Base-by-base conservation (phyloP, 2,888 invertebrate species). In the Volucella zonaria region DNA sequence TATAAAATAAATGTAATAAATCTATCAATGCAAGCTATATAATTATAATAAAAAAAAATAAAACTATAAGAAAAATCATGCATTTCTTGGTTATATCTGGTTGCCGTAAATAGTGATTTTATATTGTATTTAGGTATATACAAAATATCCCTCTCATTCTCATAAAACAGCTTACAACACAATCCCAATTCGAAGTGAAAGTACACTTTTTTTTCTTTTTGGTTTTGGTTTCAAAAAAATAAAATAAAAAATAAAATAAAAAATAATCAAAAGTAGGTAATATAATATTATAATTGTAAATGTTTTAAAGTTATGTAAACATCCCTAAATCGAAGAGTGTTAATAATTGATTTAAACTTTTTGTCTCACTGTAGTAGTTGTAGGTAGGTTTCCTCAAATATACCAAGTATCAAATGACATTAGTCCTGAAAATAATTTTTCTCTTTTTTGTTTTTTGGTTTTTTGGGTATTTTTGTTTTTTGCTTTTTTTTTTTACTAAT, bases 341-440 rank as follows among this genome's bases (percentile, higher is more conserved):
- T 54, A 8, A 45, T 47, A 67, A 23, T 43, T 45, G 42, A 45
- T 43, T 42, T 64, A 14, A 15, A 42, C 47, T 47, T 62, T 59
- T 64, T 77, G 59, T 86, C 80, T 61, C 75, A 67, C 86, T 82
- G 74, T 82, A 54, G 59, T 68, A 23, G 62, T 59, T 10, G 62
- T 51, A 73, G 80, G 74, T 74, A 75, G 75, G 75, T 75, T 88
- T 89, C 88, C 88, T 87, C 88, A 86, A 88, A 87, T 87, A 88
- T 88, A 88, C 89, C 90, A 90, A 90, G 89, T 90, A 90, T 89
- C 89, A 89, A 89, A 89, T 88, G 88, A 89, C 89, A 87, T 81
- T 66, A 59, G 68, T 82, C 87, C 87, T 82, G 80, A 61, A 71
- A 76, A 31, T 76, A 67, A 67, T 66, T 67, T 70, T 43, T 38